These are phyloP conservation scores for Balaeniceps rex DNA, from an alignment of 2,113 vertebrate species.

Conservation along the genomic window DNA sequence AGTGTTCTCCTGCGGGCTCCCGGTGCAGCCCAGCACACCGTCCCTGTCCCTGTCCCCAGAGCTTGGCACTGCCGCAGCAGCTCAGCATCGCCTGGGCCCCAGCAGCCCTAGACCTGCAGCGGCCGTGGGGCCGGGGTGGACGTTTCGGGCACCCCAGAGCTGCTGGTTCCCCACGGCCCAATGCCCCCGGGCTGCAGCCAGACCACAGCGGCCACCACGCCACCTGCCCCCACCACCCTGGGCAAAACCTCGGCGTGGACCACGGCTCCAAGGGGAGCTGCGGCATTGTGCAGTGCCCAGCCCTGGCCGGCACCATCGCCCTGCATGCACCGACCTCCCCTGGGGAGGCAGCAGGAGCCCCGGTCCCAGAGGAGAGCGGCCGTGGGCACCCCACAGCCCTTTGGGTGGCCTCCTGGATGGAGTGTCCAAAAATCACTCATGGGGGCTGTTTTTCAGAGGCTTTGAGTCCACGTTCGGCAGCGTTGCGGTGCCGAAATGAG, in stretches of 20 bases:
- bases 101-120: rapidly evolving
- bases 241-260: background rate
- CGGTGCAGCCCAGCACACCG: rapidly evolving
- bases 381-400: background rate
- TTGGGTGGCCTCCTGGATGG: background rate
- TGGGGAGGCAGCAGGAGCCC: background rate
- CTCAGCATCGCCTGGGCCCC: rapidly evolving
- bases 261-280: background rate
- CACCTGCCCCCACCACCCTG: rapidly evolving
- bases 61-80: background rate
- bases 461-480: background rate
- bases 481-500: rapidly evolving
- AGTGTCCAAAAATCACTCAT: background rate
- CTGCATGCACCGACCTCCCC: rapidly evolving
- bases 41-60: background rate
- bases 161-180: background rate
- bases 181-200: rapidly evolving
- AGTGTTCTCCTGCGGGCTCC: background rate
- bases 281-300: background rate
- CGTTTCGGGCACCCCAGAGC: rapidly evolving
- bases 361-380: rapidly evolving
- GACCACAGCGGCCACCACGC: rapidly evolving
- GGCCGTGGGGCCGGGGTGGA: rapidly evolving
- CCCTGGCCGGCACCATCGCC: rapidly evolving
- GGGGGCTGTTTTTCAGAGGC: background rate